Evolutionary conservation across 2,888 invertebrate genomes (phyloP), one percentile per base, ranked within the genome.

Genomic region (Drosophila tripunctata): DNA sequence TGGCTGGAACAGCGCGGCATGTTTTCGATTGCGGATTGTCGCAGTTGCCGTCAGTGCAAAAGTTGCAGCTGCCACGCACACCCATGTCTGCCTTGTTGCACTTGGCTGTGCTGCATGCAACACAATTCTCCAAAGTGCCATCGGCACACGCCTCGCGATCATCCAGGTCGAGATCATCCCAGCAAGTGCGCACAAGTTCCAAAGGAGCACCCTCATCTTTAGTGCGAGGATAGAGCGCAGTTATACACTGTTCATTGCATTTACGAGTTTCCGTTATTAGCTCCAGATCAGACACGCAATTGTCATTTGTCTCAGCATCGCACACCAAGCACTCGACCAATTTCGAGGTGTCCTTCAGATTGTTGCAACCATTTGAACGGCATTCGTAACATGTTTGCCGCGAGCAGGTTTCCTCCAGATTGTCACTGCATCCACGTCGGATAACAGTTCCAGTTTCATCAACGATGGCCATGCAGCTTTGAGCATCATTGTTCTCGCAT

Each of bases 341-440:
- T 2, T 87, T 74, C 0, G 31, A 4, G 14, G 68, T 65, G 19
- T 41, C 44, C 5, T 51, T 56, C 2, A 89, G 80, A 12, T 61
- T 45, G 62, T 90, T 90, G 60, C 90, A 90, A 24, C 81, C 87
- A 57, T 68, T 78, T 0, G 90, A 91, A 17, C 81, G 85, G 33
- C 90, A 90, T 33, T 86, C 72, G 45, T 86, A 78, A 61, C 90
- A 90, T 45, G 8, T 58, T 64, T 0, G 43, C 61, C 4, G 40
- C 48, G 0, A 35, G 48, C 90, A 90, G 0, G 33, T 41, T 0
- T 35, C 19, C 1, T 38, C 66, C 2, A 89, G 47, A 0, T 19
- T 36, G 43, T 88, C 78, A 15, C 78, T 83, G 75, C 89, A 89
- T 7, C 90, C 89, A 2, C 90, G 78, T n/a, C 75, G 70, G 0